Base-by-base conservation (phyloP, 2,113 vertebrate genomes). In the Pelusios castaneus region DNA sequence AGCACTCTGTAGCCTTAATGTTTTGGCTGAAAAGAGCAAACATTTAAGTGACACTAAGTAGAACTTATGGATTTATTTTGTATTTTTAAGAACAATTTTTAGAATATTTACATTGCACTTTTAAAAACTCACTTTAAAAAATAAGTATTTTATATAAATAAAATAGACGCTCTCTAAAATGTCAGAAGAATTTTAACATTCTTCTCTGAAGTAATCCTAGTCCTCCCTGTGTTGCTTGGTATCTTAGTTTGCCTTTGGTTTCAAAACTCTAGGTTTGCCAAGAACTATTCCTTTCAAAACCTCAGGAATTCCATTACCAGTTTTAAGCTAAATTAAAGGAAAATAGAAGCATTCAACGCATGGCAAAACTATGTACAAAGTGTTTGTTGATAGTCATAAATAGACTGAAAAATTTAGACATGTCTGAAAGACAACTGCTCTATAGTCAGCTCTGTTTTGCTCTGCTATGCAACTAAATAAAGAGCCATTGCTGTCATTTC, bases 261-360 rank as follows among this genome's bases (percentile, higher is more conserved):
- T 97, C 94, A 97, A 96, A 98, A 97, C 47, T 41, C 79, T 51
- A 88, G 56, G 94, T 96, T 95, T 97, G 97, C 97, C 97, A 98
- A 96, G 96, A 97, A 91, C 91, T 97, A 97, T 97, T 97, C 96
- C 97, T 98, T 96, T 98, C 96, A 97, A 98, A 98, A 98, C 97
- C 97, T 97, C 98, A 98, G 96, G 97, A 98, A 98, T 98, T 98
- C 96, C 95, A 97, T 97, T 97, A 97, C 97, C 94, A 98, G 97
- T 97, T 98, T 98, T 98, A 97, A 97, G 88, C 96, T 96, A 98
- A 97, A 98, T 98, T 97, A 97, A 97, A 97, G 93, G 92, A 97
- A 98, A 98, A 98, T 92, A 97, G 97, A 97, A 84, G 47, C 94
- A 97, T 98, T 98, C 97, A 98, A 97, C 29, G 75, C 96, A 96